Conservation (phyloP, 2,888 invertebrate genomes). For the Melinaea menophilus region DNA sequence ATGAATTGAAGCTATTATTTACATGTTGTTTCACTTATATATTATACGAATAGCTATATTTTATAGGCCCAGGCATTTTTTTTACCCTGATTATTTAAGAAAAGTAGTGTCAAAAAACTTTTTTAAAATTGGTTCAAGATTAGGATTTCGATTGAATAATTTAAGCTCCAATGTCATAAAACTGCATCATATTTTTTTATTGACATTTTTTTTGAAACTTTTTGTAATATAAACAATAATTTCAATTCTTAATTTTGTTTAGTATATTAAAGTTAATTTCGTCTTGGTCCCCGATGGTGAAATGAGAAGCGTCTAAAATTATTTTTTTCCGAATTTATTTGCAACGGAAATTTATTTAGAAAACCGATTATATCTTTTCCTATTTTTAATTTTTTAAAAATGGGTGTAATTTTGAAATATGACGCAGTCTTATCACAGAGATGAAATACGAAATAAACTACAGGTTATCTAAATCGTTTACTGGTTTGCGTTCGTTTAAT, state of each 20-base stretch:
- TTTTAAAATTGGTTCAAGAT: constrained; percentile 55
- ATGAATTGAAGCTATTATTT: constrained; percentile 28
- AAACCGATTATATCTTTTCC: background rate
- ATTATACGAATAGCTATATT: constrained; percentile 50
- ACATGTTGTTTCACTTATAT: constrained; percentile 32
- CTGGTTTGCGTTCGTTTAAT: constrained; percentile 5
- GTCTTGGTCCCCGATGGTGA: background rate
- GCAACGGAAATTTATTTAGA: background rate
- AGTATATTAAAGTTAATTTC: background rate
- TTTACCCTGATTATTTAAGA: constrained; percentile 71
- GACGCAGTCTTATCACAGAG: constrained; percentile 30
- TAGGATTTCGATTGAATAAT: constrained; percentile 40
- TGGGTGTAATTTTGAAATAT: constrained; percentile 6
- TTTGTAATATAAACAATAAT: background rate
- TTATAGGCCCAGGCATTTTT: constrained; percentile 61
- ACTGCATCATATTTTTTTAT: constrained; percentile 24
- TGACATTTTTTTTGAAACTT: background rate
- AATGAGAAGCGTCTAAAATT: background rate
- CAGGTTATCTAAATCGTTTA: background rate
- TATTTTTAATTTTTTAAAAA: background rate
- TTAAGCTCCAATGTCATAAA: constrained; percentile 27
- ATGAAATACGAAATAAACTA: constrained; percentile 3
- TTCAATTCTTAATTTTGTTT: background rate
- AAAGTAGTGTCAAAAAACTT: constrained; percentile 54
- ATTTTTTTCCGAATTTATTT: background rate